These are phyloP conservation scores for Bombyx huttoni DNA, from an alignment of 2,888 invertebrate genomes.

Conservation along the genomic window DNA sequence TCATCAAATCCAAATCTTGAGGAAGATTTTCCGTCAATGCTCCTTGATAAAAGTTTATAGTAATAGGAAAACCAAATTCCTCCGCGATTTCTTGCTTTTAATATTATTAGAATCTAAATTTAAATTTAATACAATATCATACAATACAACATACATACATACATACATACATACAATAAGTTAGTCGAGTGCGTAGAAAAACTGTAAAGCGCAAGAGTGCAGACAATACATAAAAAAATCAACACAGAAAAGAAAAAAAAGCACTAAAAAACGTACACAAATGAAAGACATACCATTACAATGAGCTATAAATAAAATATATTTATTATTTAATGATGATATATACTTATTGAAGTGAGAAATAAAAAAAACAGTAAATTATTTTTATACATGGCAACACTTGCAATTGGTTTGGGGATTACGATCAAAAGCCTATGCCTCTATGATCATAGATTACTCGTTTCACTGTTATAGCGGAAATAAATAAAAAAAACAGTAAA, in stretches of 20 bases:
- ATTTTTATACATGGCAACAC: not conserved
- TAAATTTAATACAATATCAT: too few species aligned
- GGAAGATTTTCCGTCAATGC: too few species aligned
- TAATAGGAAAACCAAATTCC: conserved; percentile 4
- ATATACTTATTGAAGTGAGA: conserved; percentile 1
- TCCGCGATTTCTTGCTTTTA: too few species aligned
- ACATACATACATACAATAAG: too few species aligned
- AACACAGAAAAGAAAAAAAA: conserved; percentile 4
- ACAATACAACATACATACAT: too few species aligned
- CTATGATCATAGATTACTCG: too few species aligned
- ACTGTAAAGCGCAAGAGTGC: not conserved
- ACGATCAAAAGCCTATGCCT: not conserved
- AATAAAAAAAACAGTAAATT: not conserved
- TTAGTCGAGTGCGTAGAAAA: not conserved
- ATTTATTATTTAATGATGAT: conserved; percentile 4
- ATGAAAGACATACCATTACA: conserved; percentile 2
- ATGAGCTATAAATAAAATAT: conserved; percentile 1
- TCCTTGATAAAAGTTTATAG: conserved; percentile 2
- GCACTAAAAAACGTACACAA: conserved; percentile 11
- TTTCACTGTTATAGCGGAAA: too few species aligned
- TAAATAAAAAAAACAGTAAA: not conserved
- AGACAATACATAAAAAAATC: conserved; percentile 8
- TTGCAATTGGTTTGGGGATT: not conserved
- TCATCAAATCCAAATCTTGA: too few species aligned
- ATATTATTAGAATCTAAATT: too few species aligned